These are phyloP conservation scores for Eristalis pertinax DNA, from an alignment of 2,888 invertebrate species.

Conservation along the genomic window DNA sequence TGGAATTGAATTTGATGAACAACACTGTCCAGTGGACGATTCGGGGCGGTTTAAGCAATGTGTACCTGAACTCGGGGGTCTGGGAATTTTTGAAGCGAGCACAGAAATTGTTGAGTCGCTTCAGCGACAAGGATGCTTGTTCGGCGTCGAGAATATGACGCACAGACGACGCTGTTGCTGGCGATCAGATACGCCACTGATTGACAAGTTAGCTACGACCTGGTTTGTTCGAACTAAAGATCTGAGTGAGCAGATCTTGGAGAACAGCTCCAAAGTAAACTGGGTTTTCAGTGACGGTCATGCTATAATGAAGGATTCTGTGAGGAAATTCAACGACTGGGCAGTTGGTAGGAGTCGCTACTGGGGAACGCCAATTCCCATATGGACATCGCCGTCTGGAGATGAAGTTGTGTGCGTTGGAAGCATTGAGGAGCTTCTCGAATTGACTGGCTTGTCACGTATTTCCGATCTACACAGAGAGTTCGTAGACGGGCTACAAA, in stretches of 20 bases:
- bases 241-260: conserved; percentile 89
- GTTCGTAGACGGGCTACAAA: conserved; percentile 92
- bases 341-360: conserved; percentile 96
- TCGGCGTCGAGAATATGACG: conserved; percentile 88
- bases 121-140: conserved; percentile 83
- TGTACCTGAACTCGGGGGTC: conserved; percentile 91
- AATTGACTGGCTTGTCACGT: conserved; percentile 87
- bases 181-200: conserved; percentile 97
- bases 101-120: background rate
- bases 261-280: conserved; percentile 91
- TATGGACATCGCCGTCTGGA: conserved; percentile 95
- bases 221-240: conserved; percentile 97
- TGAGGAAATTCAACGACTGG: conserved; percentile 98
- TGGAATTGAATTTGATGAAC: conserved; percentile 92
- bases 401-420: conserved; percentile 94
- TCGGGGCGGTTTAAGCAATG: conserved; percentile 91
- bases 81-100: conserved; percentile 85
- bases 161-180: conserved; percentile 98
- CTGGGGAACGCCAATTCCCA: conserved; percentile 98
- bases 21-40: conserved; percentile 95
- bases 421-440: conserved; percentile 92
- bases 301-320: conserved; percentile 89
- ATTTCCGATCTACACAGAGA: conserved; percentile 95
- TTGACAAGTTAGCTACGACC: conserved; percentile 97
- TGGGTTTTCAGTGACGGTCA: conserved; percentile 98